Base-by-base conservation (phyloP, 1,140 invertebrate species). In the Philotrypesis tridentata region DNA sequence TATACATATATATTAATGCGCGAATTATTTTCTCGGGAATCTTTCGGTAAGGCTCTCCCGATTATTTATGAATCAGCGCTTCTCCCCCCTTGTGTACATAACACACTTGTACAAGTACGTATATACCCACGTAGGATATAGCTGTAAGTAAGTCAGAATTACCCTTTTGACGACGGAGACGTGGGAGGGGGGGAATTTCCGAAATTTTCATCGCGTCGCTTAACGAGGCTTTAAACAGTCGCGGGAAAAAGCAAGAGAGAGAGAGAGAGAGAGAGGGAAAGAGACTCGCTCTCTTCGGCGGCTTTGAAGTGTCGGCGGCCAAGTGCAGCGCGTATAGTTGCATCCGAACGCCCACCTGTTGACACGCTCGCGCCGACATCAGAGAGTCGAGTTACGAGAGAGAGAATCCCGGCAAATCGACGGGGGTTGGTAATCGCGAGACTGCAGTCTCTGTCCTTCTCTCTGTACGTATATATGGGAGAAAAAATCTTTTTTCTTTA, bases 261-360 rank as follows among this genome's bases (percentile, higher is more conserved):
- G n/a, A n/a, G n/a, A n/a, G n/a, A n/a, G n/a, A n/a, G n/a, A n/a
- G n/a, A n/a, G n/a, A n/a, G n/a, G n/a, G n/a, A n/a, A n/a, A 37
- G 33, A 37, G 33, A 3, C 33, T 5, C 3, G 9, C 33, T 37
- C 33, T 3, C 33, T 37, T 55, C 21, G 43, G 43, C 43, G 43
- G 14, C 43, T 40, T 40, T 40, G 37, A 40, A 40, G 37, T 8
- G 40, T n/a, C 12, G 40, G 40, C 40, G 21, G 4, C 6, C 48
- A 55, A 55, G 48, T 55, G 48, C 48, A 55, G 48, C 48, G 48
- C 48, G 4, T 55, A 55, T 55, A 55, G 48, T 31, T 80, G 85
- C 85, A 85, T 86, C 86, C 80, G 81, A 82, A 85, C 84, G 82
- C 86, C 87, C 88, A 89, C 88, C 89, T 88, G 89, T 88, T 89